These are phyloP conservation scores for Sarcophaga bullata DNA, from an alignment of 1,140 invertebrate species.

Conservation along the genomic window DNA sequence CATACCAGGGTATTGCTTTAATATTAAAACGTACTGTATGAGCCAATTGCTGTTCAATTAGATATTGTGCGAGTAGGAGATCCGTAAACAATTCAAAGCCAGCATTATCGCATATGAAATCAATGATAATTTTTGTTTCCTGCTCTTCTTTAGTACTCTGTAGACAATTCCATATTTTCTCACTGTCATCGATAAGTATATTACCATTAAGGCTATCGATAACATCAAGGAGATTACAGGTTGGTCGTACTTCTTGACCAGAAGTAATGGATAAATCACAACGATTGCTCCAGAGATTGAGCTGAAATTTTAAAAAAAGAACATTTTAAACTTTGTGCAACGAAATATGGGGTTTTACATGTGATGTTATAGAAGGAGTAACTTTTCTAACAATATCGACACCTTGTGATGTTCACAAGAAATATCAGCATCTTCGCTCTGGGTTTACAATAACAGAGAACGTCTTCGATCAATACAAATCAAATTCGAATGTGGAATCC, in stretches of 20 bases:
- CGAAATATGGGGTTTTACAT: too few relatives aligned
- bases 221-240: conserved; percentile 71
- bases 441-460: too few relatives aligned
- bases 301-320: conserved; percentile 54
- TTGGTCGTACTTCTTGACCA: conserved; percentile 71
- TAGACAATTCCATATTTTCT: conserved; percentile 69
- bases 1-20: conserved; percentile 95
- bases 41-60: conserved; percentile 75
- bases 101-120: conserved; percentile 93
- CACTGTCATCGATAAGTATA: conserved; percentile 77
- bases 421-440: too few relatives aligned
- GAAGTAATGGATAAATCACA: conserved; percentile 89
- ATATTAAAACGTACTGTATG: conserved; percentile 83
- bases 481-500: too few relatives aligned
- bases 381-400: too few relatives aligned
- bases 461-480: too few relatives aligned
- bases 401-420: too few relatives aligned
- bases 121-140: conserved; percentile 65
- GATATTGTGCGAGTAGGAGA: conserved; percentile 84
- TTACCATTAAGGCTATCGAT: conserved; percentile 74
- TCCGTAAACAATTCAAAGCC: conserved; percentile 95
- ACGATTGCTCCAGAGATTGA: conserved; percentile 80
- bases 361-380: too few relatives aligned
- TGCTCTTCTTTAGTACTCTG: background rate
- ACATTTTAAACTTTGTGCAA: too few relatives aligned